phyloP scores from a whole-genome alignment of 2,113 vertebrate species.

The Taxidea taxus region DNA sequence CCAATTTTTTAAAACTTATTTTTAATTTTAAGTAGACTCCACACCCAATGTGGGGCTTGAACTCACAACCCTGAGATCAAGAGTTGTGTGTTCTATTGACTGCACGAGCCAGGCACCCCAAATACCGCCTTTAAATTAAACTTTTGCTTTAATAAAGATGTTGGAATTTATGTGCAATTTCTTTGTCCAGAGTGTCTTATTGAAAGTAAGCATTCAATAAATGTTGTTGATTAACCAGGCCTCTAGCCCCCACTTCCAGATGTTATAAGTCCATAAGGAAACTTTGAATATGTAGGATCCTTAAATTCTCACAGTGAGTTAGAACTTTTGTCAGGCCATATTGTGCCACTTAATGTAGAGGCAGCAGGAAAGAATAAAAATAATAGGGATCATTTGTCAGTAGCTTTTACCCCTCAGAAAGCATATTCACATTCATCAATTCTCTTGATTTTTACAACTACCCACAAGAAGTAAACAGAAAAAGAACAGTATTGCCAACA shows the following conservation, averaged over 20 bases:
- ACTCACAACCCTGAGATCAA: background rate
- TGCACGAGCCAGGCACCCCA: background rate
- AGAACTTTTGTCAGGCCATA: background rate
- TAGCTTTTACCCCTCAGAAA: background rate
- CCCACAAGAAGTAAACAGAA: background rate
- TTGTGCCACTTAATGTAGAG: background rate
- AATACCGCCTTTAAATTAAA: background rate
- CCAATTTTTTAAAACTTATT: background rate
- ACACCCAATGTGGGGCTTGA: background rate
- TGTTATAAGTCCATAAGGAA: background rate
- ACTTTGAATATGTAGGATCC: background rate
- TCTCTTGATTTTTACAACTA: slow-evolving; percentile 27
- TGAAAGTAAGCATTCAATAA: background rate
- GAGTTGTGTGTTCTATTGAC: background rate
- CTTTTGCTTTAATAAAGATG: background rate
- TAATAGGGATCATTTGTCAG: background rate
- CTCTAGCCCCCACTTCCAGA: too few relatives aligned
- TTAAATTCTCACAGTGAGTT: background rate
- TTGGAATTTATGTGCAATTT: background rate
- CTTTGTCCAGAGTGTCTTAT: background rate
- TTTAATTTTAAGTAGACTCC: background rate
- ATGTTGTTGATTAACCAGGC: background rate
- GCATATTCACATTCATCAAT: background rate
- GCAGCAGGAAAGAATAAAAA: background rate
- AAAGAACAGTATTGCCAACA: background rate